Conservation (phyloP, 2,797 vertebrate species). For the Alectoris magna region DNA sequence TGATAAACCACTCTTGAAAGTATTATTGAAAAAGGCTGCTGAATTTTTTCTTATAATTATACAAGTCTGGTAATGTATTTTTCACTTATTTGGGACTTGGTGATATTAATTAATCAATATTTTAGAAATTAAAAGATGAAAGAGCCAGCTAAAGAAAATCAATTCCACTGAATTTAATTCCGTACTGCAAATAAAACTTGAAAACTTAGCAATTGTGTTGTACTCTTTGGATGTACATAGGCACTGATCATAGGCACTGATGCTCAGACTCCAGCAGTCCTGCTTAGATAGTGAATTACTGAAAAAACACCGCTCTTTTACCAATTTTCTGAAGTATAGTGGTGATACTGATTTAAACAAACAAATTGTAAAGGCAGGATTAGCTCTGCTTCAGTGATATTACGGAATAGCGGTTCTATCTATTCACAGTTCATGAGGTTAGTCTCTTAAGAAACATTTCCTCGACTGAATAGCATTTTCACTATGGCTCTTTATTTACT, state of each 20-base stretch:
- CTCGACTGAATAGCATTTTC: background rate
- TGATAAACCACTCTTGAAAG: background rate
- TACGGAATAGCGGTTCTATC: background rate
- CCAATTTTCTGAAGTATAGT: background rate
- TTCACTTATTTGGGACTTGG: background rate
- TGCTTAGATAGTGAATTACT: background rate
- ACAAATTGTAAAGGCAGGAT: background rate
- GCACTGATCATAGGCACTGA: background rate
- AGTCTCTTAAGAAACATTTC: background rate
- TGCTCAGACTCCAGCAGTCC: background rate
- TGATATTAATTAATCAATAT: background rate
- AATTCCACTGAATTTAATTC: background rate
- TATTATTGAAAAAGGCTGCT: background rate
- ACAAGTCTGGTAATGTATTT: background rate
- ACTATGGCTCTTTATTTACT: background rate
- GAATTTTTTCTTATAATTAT: background rate
- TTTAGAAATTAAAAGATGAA: background rate
- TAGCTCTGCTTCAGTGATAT: background rate
- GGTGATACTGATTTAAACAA: background rate
- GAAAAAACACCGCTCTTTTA: background rate
- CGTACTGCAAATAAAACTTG: background rate
- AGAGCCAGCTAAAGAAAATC: background rate
- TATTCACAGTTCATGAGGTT: background rate
- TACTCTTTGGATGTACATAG: background rate
- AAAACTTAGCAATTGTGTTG: background rate